phyloP scores from a whole-genome alignment of 2,113 vertebrate genomes.

The Channa maculata region DNA sequence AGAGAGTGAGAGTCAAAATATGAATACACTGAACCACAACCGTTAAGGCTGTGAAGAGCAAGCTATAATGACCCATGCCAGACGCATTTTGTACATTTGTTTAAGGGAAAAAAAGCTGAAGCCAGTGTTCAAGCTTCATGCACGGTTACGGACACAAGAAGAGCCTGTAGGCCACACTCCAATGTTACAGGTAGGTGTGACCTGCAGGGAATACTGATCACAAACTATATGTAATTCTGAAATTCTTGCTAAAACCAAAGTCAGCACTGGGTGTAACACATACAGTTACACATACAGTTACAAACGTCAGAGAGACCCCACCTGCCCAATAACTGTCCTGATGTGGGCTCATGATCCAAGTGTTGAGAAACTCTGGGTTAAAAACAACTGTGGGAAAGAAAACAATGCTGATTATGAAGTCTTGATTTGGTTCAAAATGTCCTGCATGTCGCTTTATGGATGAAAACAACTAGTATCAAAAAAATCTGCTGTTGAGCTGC shows the following conservation, averaged over 20 bases:
- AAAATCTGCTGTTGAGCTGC: conserved; percentile 19
- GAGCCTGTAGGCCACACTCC: background rate
- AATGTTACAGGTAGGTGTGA: background rate
- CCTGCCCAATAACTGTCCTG: background rate
- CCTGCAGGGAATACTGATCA: background rate
- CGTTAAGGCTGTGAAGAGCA: too few species aligned
- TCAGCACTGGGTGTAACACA: too few species aligned
- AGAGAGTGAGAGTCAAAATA: too few species aligned
- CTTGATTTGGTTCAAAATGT: conserved; percentile 21
- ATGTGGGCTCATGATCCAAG: background rate
- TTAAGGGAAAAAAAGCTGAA: background rate
- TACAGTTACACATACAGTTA: too few species aligned
- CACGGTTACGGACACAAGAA: background rate
- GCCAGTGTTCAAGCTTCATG: background rate
- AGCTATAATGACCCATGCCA: background rate
- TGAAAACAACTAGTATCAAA: conserved; percentile 52
- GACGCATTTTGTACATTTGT: background rate
- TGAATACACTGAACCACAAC: too few species aligned
- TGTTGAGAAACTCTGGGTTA: conserved; percentile 13
- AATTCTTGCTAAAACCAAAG: too few species aligned
- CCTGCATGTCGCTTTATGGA: conserved; percentile 16
- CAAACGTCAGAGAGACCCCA: background rate
- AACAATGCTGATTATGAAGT: conserved; percentile 46
- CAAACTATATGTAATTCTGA: background rate
- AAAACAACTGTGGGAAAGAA: conserved; percentile 9